These are phyloP conservation scores for Drosophila borborema DNA, from an alignment of 2,888 invertebrate species.

Conservation along the genomic window DNA sequence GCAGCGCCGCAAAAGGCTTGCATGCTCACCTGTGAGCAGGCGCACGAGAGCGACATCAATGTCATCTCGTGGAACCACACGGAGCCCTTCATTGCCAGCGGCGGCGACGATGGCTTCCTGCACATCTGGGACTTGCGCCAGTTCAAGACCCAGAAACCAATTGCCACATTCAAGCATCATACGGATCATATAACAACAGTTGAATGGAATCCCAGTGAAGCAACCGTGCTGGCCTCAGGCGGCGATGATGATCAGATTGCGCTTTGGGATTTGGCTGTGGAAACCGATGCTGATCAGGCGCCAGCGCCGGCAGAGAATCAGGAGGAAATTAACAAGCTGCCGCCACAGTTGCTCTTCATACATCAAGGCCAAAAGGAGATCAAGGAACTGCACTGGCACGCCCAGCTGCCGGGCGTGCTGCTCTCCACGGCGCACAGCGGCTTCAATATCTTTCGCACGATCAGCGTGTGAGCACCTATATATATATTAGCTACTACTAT, in stretches of 20 bases:
- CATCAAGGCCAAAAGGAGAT: slow-evolving; percentile 99
- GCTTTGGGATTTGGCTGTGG: slow-evolving; percentile 98
- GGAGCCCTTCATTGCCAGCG: slow-evolving; percentile 95
- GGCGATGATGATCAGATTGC: slow-evolving; percentile 98
- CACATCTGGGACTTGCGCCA: slow-evolving; percentile 98
- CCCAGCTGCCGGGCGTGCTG: slow-evolving; percentile 96
- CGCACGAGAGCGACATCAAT: slow-evolving; percentile 97
- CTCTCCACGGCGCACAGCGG: slow-evolving; percentile 97
- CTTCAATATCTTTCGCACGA: slow-evolving; percentile 98
- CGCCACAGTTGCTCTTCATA: slow-evolving; percentile 98
- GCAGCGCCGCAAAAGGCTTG: slow-evolving; percentile 94
- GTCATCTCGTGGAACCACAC: slow-evolving; percentile 98
- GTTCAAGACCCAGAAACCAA: slow-evolving; percentile 91
- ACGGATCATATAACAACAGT: slow-evolving; percentile 96
- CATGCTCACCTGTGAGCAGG: slow-evolving; percentile 93
- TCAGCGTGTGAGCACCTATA: slow-evolving; percentile 91
- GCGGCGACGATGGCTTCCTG: slow-evolving; percentile 98
- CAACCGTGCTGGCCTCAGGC: slow-evolving; percentile 96
- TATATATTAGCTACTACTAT: slow-evolving; percentile 23
- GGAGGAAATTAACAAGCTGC: slow-evolving; percentile 89
- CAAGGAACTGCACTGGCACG: slow-evolving; percentile 99
- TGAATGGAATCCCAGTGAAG: slow-evolving; percentile 98
- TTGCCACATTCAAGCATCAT: slow-evolving; percentile 98
- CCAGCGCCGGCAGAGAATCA: slow-evolving; percentile 90
- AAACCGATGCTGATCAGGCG: slow-evolving; percentile 89